phyloP scores from a whole-genome alignment of 2,797 vertebrate species.

The Microctenopoma lineatum region DNA sequence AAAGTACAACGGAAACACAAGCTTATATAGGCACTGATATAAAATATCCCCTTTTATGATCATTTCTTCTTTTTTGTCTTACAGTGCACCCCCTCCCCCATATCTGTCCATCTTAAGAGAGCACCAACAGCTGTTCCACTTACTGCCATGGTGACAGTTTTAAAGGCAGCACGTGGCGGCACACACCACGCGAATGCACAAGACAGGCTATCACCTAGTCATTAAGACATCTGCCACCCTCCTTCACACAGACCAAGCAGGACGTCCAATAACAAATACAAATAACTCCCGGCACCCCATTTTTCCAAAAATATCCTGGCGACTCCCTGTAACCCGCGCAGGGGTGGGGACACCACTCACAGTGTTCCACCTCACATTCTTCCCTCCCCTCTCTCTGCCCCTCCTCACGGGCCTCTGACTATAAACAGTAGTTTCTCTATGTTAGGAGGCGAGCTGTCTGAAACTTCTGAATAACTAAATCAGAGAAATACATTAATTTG shows the following conservation, averaged over 20 bases:
- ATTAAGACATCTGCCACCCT: slow-evolving; percentile 54
- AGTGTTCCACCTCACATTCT: slow-evolving; percentile 66
- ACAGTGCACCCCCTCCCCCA: slow-evolving; percentile 10
- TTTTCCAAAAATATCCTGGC: slow-evolving; percentile 74
- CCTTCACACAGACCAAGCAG: slow-evolving; percentile 17
- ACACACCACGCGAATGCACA: slow-evolving; percentile 33
- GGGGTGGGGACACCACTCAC: slow-evolving; percentile 52
- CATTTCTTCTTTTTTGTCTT: slow-evolving; percentile 28
- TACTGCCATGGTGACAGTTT: slow-evolving; percentile 58
- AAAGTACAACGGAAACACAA: slow-evolving; percentile 40
- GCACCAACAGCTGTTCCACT: slow-evolving; percentile 62
- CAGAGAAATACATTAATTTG: slow-evolving; percentile 75
- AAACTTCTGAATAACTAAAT: slow-evolving; percentile 69
- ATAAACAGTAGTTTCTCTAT: slow-evolving; percentile 80
- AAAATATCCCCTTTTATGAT: slow-evolving; percentile 5
- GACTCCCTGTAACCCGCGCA: slow-evolving; percentile 46
- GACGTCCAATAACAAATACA: slow-evolving; percentile 50
- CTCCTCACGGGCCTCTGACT: slow-evolving; percentile 51
- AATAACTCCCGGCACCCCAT: slow-evolving; percentile 63
- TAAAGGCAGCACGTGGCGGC: slow-evolving; percentile 43
- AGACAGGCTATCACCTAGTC: slow-evolving; percentile 57
- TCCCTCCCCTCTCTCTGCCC: slow-evolving; percentile 51
- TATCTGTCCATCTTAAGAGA: slow-evolving; percentile 36
- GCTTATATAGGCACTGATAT: background rate
- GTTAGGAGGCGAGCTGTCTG: slow-evolving; percentile 61